Conservation (phyloP, 2,113 vertebrate genomes). For the Bubo scandiacus region DNA sequence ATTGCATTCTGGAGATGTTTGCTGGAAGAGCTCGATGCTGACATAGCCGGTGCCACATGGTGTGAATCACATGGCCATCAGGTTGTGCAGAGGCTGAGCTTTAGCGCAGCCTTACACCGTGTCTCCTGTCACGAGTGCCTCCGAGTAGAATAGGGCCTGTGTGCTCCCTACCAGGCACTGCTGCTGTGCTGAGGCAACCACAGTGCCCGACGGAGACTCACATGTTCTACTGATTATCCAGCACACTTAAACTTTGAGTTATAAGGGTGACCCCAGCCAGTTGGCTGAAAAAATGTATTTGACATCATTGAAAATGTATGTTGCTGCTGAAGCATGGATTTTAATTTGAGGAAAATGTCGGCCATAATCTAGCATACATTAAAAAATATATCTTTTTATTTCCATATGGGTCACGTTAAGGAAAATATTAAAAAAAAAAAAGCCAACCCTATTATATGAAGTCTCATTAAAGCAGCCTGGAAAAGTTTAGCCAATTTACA, state of each 20-base stretch:
- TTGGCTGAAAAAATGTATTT: conserved; percentile 52
- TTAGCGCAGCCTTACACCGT: background rate
- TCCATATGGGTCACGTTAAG: conserved; percentile 80
- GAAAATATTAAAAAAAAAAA: conserved; percentile 64
- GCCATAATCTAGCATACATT: conserved; percentile 65
- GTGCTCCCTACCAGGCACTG: conserved; percentile 5
- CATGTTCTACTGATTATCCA: conserved; percentile 37
- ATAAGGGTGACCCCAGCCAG: conserved; percentile 41
- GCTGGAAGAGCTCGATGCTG: background rate
- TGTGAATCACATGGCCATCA: background rate
- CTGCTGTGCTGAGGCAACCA: background rate
- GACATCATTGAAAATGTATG: conserved; percentile 59
- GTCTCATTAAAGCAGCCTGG: conserved; percentile 79
- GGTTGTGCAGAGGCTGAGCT: background rate
- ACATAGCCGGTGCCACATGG: background rate
- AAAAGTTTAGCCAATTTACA: conserved; percentile 79
- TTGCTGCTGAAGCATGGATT: conserved; percentile 63
- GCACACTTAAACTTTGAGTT: conserved; percentile 41
- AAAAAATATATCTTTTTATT: conserved; percentile 71
- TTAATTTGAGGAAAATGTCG: conserved; percentile 69
- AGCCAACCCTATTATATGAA: conserved; percentile 68
- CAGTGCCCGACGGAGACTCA: background rate
- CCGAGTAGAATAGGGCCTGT: background rate
- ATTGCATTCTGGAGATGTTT: background rate
- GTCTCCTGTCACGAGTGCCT: background rate